Evolutionary conservation across 1,140 invertebrate genomes (phyloP).

Genomic region (Drosophila ananassae): DNA sequence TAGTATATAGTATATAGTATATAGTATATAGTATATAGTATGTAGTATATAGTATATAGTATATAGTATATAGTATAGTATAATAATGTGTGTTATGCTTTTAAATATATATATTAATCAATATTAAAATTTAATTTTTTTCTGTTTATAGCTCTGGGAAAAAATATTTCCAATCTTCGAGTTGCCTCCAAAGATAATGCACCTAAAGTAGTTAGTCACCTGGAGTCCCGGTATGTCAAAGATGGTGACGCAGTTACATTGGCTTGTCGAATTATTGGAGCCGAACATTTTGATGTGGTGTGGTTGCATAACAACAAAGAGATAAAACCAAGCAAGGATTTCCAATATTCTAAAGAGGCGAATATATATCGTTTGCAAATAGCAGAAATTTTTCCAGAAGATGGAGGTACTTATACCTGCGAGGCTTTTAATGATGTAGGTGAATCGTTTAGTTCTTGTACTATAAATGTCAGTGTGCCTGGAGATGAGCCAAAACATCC

Average conservation of each 20-base stretch:
- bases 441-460: conserved; percentile 96
- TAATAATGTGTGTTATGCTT: no score
- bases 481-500: conserved; percentile 93
- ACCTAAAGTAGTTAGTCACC: conserved; percentile 93
- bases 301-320: conserved; percentile 99
- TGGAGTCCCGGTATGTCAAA: conserved; percentile 91
- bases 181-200: conserved; percentile 87
- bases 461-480: conserved; percentile 93
- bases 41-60: no score
- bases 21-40: no score
- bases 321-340: conserved; percentile 98
- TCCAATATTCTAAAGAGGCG: conserved; percentile 95
- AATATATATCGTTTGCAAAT: conserved; percentile 96
- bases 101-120: no score
- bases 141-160: conserved; percentile 87
- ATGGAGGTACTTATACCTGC: conserved; percentile 95
- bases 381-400: conserved; percentile 96
- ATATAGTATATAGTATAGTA: no score
- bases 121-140: not conserved
- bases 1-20: no score
- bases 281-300: conserved; percentile 95
- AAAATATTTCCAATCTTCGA: conserved; percentile 85
- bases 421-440: conserved; percentile 98
- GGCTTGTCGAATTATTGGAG: conserved; percentile 93
- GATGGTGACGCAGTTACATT: conserved; percentile 94